These are phyloP conservation scores for Rhadinocentrus ornatus DNA, from an alignment of 2,797 vertebrate species.

Conservation along the genomic window DNA sequence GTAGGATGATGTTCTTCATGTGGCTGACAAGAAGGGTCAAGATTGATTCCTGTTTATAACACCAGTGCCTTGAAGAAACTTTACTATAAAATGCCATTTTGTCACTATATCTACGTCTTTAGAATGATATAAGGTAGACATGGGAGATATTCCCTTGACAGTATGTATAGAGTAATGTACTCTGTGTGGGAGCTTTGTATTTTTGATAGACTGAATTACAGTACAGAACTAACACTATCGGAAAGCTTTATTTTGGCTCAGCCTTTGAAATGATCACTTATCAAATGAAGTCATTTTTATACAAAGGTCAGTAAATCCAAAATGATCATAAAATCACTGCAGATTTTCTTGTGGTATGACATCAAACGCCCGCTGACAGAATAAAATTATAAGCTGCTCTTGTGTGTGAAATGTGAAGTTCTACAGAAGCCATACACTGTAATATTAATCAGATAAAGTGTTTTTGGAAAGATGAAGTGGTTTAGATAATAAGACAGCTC, in stretches of 20 bases:
- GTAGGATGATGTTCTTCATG: too few species aligned
- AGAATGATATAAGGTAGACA: too few species aligned
- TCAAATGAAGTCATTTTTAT: neutral
- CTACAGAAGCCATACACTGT: neutral
- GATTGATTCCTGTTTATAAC: too few species aligned
- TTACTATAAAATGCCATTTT: too few species aligned
- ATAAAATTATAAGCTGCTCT: conserved; percentile 5
- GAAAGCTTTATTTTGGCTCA: neutral
- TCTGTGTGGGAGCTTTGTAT: neutral
- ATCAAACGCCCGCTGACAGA: neutral
- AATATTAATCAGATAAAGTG: conserved; percentile 58
- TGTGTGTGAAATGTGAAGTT: conserved; percentile 11
- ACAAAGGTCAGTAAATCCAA: conserved; percentile 11
- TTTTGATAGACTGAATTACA: too few species aligned
- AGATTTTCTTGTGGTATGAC: neutral
- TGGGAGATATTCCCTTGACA: too few species aligned
- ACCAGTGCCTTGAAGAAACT: too few species aligned
- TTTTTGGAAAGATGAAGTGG: conserved; percentile 42
- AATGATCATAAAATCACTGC: neutral
- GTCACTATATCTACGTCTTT: too few species aligned
- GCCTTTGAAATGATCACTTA: neutral
- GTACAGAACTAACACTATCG: neutral
- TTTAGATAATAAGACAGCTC: conserved; percentile 30
- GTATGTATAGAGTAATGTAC: neutral
- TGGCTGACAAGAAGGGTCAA: too few species aligned